A percentile compares a stretch with the other conserved stretches of the same genome.
Conservation (phyloP, 2,888 invertebrate genomes). For the Gymnocheta viridis region DNA sequence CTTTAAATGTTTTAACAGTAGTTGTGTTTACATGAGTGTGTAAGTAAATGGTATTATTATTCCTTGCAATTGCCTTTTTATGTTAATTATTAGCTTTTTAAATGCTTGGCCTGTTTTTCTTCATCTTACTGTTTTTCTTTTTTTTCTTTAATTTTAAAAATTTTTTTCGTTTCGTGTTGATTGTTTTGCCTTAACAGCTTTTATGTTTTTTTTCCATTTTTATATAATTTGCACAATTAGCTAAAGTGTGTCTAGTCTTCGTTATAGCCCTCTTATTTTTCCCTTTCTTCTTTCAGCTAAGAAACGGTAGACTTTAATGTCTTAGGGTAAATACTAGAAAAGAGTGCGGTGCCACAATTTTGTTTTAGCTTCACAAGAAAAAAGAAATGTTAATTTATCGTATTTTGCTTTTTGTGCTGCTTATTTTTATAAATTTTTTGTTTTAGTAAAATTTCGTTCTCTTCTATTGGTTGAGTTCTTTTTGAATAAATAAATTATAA, state of each 20-base stretch:
- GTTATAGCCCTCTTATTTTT: slow-evolving; percentile 36
- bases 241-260: slow-evolving; percentile 71
- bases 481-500: slow-evolving; percentile 17
- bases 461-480: slow-evolving; percentile 28
- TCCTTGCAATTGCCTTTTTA: slow-evolving; percentile 62
- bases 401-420: slow-evolving; percentile 15
- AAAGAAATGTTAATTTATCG: slow-evolving; percentile 48
- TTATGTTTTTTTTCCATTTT: slow-evolving; percentile 30
- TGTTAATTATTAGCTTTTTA: slow-evolving; percentile 70
- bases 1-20: neutral
- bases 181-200: slow-evolving; percentile 62
- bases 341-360: slow-evolving; percentile 5
- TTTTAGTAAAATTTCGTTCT: neutral
- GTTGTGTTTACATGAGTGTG: neutral
- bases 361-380: neutral
- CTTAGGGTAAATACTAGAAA: neutral
- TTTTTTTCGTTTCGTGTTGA: slow-evolving; percentile 47
- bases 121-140: slow-evolving; percentile 6
- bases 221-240: slow-evolving; percentile 73
- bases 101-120: slow-evolving; percentile 66
- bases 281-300: neutral
- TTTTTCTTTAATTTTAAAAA: neutral
- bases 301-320: neutral
- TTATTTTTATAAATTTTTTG: slow-evolving; percentile 29
- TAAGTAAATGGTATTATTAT: slow-evolving; percentile 39